Evolutionary conservation across 2,888 invertebrate species (phyloP).

Genomic region (Arge pagana): DNA sequence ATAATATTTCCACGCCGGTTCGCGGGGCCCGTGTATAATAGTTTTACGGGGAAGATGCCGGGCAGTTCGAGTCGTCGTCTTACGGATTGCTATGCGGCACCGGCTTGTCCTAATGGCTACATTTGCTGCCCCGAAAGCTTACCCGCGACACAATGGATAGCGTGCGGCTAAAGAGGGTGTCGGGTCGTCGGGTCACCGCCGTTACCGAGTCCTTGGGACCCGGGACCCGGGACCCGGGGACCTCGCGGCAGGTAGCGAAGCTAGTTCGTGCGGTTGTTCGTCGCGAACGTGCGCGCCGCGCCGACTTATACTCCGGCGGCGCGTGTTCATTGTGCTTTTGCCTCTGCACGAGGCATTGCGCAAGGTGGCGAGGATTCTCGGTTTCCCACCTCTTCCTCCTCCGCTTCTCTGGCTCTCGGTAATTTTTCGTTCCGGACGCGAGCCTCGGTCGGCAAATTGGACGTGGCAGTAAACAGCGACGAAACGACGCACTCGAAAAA

Average conservation of each 20-base stretch:
- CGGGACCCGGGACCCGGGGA: constrained; percentile 10
- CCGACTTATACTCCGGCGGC: constrained; percentile 7
- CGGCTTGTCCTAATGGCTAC: constrained; percentile 18
- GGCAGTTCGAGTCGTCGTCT: no score
- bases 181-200: constrained; percentile 13
- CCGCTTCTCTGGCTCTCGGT: no score
- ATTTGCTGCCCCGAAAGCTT: constrained; percentile 17
- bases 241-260: constrained; percentile 12
- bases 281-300: no score
- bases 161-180: constrained; percentile 16
- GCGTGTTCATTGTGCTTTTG: constrained; percentile 5
- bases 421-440: no score
- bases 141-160: constrained; percentile 18
- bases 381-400: no score
- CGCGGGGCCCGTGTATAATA: no score
- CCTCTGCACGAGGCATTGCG: constrained; percentile 6
- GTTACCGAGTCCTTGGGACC: neutral
- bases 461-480: no score
- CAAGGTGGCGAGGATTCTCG: constrained; percentile 13
- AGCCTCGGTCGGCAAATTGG: no score
- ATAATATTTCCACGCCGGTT: no score
- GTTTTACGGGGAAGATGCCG: no score
- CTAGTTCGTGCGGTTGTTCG: neutral
- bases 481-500: no score
- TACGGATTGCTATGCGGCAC: constrained; percentile 2